Evolutionary conservation across 2,113 vertebrate genomes (phyloP).

Genomic region (Heteronetta atricapilla): DNA sequence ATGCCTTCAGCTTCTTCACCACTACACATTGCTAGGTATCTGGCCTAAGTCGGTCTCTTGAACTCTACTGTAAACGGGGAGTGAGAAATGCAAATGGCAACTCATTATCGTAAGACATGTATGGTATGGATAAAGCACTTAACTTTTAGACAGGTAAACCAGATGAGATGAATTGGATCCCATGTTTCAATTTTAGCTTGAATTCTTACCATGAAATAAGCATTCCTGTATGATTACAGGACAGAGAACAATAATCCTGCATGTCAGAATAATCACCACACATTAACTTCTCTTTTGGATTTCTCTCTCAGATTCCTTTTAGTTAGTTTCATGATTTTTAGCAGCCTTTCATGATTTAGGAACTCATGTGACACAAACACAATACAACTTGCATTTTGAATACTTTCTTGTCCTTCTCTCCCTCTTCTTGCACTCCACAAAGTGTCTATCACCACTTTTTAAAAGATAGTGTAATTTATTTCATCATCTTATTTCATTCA

Average conservation of each 20-base stretch:
- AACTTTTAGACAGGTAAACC: background rate
- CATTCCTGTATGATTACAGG: background rate
- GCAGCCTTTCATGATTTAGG: background rate
- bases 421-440: background rate
- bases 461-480: background rate
- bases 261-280: background rate
- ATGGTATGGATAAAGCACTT: background rate
- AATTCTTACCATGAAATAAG: background rate
- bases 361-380: background rate
- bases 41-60: background rate
- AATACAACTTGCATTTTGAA: background rate
- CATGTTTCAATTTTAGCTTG: background rate
- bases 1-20: background rate
- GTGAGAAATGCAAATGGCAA: background rate
- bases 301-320: background rate
- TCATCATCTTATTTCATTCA: background rate
- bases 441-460: background rate
- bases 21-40: background rate
- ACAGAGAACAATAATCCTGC: background rate
- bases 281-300: background rate
- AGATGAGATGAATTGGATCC: background rate
- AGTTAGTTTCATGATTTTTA: constrained; percentile 4
- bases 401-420: background rate
- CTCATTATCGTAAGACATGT: background rate
- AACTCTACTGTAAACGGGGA: background rate